Base-by-base conservation (phyloP, 2,113 vertebrate genomes). In the Lethenteron reissneri region DNA sequence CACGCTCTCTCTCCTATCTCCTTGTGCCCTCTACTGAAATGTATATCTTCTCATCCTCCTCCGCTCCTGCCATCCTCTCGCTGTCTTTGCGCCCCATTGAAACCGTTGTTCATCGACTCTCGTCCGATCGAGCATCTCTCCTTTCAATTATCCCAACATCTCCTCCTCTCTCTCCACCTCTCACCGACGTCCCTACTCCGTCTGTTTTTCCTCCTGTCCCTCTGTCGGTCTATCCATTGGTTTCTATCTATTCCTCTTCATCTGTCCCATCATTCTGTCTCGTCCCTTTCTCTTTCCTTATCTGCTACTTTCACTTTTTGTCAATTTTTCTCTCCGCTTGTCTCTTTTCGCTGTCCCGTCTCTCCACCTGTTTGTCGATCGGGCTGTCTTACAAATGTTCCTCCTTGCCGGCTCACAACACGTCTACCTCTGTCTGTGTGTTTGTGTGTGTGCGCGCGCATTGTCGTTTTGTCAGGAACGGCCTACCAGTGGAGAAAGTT, bases 401-500 rank as follows among this genome's bases (percentile, higher is more conserved):
- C 41, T 41, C 41, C 41, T 6, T 41, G 41, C 5, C 41, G 4
- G 41, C 41, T 41, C 41, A 41, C 41, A 6, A 41, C 4, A 41
- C 41, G 41, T 7, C 41, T 41, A 5, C 6, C 41, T 41, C 5
- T 41, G 41, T 41, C 3, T 41, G 41, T 41, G 25, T 41, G 3
- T 41, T 4, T 41, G 25, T 41, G 25, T 41, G 25, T 41, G 25
- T 41, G 25, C 5, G 25, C 10, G n/a, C 21, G 62, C 62, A 17
- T 68, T 68, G 64, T 68, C 9, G n/a, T 84, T 80, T 80, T 80
- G 72, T 81, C 84, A 99, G 94, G 85, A 99, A 97, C 25, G 92
- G 94, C 83, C 84, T 96, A 79, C 90, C 92, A 81, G 85, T 88
- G 77, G 92, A 99, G 85, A 97, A 99, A 84, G 87, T 92, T 76